Evolutionary conservation across 1,140 invertebrate genomes (phyloP), one percentile per base, ranked within the genome.

Genomic region (Dendroctonus valens): DNA sequence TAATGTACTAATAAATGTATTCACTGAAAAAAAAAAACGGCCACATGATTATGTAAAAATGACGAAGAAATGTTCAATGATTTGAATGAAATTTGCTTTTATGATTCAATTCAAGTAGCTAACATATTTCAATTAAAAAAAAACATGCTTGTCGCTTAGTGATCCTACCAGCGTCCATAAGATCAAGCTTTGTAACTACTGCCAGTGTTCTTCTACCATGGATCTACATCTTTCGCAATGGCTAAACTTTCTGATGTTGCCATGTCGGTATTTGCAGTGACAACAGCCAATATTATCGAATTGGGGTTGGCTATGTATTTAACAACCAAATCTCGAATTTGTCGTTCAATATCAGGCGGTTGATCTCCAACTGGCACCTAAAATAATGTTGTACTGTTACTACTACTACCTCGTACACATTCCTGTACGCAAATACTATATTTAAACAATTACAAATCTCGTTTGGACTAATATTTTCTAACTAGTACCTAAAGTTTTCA

Each of bases 101-200:
- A 26, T 26, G 26, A 26, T 26, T 26, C 26, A 3, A 26, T 26
- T 26, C 26, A 26, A 26, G 26, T 26, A 26, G 26, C 26, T 26
- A 26, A 26, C 26, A 26, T 26, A 26, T 26, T 26, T 26, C 26
- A 26, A 26, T 26, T 2, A 26, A 26, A 26, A 26, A 26, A 26
- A 26, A 26, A 26, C 26, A 26, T 2, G 26, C 26, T 26, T 26
- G 26, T 26, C 26, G 26, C 26, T 26, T 26, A 26, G 26, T 26
- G 26, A 26, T 26, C 26, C 26, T 26, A 26, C 26, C 26, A 26
- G 93, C 93, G 86, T 99, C 98, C 98, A 99, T 99, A 59, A 99
- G 84, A 87, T 99, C 98, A 55, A 99, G 81, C 81, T 99, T 99
- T 9, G 97, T 99, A 11, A 99, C 89, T 41, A 99, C 97, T 69